phyloP scores from a whole-genome alignment of 2,888 invertebrate genomes.

The Allolobophora icterica region DNA sequence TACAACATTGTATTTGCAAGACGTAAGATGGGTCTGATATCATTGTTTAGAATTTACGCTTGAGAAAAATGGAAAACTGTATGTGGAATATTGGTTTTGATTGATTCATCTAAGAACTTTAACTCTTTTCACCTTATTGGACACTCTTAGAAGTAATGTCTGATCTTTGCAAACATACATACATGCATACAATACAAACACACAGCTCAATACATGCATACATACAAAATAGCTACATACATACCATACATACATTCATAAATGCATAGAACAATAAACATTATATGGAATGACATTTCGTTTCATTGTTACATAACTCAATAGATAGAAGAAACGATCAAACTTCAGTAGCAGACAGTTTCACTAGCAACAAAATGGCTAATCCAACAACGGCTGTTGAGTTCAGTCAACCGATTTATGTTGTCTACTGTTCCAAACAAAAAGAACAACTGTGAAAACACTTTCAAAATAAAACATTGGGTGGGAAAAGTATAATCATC shows the following conservation, averaged over 20 bases:
- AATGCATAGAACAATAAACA: neutral
- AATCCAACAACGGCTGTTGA: neutral
- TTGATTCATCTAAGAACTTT: neutral
- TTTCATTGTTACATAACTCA: constrained; percentile 2
- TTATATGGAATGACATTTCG: neutral
- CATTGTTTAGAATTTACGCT: neutral
- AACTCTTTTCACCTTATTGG: neutral
- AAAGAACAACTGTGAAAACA: constrained; percentile 7
- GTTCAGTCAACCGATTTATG: neutral
- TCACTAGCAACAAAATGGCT: constrained; percentile 7
- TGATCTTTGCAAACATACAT: neutral
- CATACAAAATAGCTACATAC: neutral
- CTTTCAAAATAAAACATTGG: neutral
- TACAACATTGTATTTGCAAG: neutral
- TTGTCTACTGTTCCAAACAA: neutral
- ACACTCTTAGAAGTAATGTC: neutral
- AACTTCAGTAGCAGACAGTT: neutral
- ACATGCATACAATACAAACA: too few species aligned
- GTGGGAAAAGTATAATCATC: neutral
- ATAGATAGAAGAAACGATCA: neutral
- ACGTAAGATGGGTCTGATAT: neutral
- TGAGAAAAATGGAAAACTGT: neutral
- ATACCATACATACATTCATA: neutral
- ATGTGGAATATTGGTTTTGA: neutral
- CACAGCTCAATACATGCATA: neutral